A percentile compares a stretch with the other conserved stretches of the same genome.
Evolutionary conservation across 2,113 vertebrate species (phyloP).

Genomic region (Motacilla tschutschensis): DNA sequence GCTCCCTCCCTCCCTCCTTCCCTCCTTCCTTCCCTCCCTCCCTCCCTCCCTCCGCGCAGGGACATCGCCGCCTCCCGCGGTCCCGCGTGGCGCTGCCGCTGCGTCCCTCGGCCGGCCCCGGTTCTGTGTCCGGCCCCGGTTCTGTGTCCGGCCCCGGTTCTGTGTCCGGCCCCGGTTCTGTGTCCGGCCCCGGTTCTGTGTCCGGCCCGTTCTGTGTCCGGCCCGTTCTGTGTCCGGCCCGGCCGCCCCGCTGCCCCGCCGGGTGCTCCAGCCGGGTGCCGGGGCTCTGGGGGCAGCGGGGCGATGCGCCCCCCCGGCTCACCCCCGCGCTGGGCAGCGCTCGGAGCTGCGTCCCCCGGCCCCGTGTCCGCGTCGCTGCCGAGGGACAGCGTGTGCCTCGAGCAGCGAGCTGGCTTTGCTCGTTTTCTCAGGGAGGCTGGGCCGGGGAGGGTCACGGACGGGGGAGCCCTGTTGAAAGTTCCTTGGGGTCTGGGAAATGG

Average conservation of each 20-base stretch:
- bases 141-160: rapidly evolving
- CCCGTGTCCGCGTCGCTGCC: not conserved
- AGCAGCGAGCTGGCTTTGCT: not conserved
- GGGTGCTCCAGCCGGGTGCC: rapidly evolving
- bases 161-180: rapidly evolving
- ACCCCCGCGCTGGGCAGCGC: not conserved
- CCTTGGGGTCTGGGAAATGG: not conserved
- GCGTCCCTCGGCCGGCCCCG: rapidly evolving
- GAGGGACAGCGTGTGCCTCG: not conserved
- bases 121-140: rapidly evolving
- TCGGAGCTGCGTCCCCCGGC: not conserved
- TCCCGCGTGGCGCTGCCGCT: not conserved
- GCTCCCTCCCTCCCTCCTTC: not conserved
- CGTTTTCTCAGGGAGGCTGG: rapidly evolving
- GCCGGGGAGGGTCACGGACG: rapidly evolving
- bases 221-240: too few relatives aligned
- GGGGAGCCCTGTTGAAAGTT: not conserved
- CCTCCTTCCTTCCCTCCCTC: not conserved
- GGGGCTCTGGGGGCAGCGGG: rapidly evolving
- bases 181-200: not conserved
- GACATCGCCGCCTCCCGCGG: not conserved
- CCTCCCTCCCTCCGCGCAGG: not conserved
- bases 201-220: rapidly evolving
- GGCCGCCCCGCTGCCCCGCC: rapidly evolving
- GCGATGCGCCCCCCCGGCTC: rapidly evolving